phyloP scores from a whole-genome alignment of 1,140 invertebrate genomes.

The Lucilia sericata region DNA sequence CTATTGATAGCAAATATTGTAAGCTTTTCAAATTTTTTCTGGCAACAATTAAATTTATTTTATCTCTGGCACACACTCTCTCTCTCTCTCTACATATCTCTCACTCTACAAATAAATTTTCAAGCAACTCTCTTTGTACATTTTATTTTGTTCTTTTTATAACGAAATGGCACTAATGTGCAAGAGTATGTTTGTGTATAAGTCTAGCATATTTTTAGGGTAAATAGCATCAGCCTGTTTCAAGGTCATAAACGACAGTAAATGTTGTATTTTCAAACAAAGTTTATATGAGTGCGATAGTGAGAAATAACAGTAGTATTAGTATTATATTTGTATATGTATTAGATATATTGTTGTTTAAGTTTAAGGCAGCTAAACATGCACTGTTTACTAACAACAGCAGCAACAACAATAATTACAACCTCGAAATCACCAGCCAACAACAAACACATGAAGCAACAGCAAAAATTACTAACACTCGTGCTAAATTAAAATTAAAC shows the following conservation, averaged over 20 bases:
- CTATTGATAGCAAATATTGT: no score
- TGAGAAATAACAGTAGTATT: neutral
- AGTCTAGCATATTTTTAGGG: neutral
- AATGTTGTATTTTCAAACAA: neutral
- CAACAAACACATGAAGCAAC: no score
- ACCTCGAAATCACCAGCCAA: neutral
- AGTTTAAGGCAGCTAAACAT: neutral
- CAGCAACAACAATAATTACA: neutral
- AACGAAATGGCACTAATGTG: neutral
- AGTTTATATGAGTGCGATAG: neutral
- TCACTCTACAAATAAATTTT: neutral
- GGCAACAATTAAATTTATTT: neutral
- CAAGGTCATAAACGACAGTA: conserved; percentile 37
- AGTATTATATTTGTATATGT: conserved; percentile 8
- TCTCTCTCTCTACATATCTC: neutral
- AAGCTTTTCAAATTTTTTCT: no score
- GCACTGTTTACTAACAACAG: neutral
- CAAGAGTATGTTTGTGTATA: neutral
- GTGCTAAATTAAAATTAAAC: no score
- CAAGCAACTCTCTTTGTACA: neutral
- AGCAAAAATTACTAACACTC: no score
- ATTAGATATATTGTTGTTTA: neutral
- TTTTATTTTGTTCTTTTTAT: neutral
- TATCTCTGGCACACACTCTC: neutral
- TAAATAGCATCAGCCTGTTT: conserved; percentile 34